phyloP scores from a whole-genome alignment of 2,888 invertebrate genomes.

The Drosophila phalerata region DNA sequence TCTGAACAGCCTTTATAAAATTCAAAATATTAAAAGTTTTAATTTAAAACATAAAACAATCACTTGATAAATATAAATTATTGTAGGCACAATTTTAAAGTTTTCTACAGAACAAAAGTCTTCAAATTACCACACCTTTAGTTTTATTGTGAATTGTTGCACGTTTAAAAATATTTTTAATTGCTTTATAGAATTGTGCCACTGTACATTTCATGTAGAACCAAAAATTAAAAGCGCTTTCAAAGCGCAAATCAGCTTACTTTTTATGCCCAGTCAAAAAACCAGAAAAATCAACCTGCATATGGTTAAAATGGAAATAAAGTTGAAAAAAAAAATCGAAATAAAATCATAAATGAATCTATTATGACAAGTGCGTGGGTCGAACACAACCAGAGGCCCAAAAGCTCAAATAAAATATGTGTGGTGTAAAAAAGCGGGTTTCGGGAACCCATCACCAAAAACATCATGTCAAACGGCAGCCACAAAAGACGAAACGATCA shows the following conservation, averaged over 20 bases:
- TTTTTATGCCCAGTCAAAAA: slow-evolving; percentile 34
- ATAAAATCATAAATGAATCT: slow-evolving; percentile 74
- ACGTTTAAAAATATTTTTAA: too few species aligned
- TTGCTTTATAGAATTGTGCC: neutral
- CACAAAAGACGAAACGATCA: slow-evolving; percentile 16
- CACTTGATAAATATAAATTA: too few species aligned
- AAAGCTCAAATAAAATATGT: neutral
- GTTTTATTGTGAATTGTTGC: too few species aligned
- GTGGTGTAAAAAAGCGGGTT: slow-evolving; percentile 21
- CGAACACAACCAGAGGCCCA: slow-evolving; percentile 11
- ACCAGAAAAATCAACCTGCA: slow-evolving; percentile 56
- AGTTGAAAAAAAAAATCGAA: slow-evolving; percentile 35
- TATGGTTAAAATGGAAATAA: slow-evolving; percentile 23
- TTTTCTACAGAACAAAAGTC: neutral
- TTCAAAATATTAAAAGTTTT: too few species aligned
- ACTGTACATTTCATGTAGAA: slow-evolving; percentile 7
- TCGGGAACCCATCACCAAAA: slow-evolving; percentile 34
- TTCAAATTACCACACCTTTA: neutral
- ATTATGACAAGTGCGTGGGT: slow-evolving; percentile 80
- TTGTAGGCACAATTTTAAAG: neutral
- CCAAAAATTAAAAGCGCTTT: slow-evolving; percentile 26
- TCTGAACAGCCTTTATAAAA: too few species aligned
- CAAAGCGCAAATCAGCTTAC: slow-evolving; percentile 63
- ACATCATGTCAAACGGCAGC: slow-evolving; percentile 77
- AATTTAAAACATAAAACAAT: too few species aligned